These are phyloP conservation scores for Myotis myotis DNA, from an alignment of 2,797 vertebrate genomes.

Conservation along the genomic window DNA sequence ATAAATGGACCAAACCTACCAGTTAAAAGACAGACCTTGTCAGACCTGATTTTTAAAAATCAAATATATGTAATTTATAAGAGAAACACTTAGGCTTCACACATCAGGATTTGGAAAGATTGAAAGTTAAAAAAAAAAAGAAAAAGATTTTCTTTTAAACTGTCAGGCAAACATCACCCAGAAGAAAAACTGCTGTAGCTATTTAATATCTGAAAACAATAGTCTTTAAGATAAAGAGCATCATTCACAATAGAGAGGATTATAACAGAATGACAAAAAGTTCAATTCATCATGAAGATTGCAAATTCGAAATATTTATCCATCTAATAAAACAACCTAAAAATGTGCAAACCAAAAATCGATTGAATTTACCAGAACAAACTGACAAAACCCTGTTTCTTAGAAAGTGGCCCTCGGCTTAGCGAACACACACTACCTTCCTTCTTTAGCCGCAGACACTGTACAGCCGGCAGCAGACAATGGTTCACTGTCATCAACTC, in stretches of 20 bases:
- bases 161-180: neutral
- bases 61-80: neutral
- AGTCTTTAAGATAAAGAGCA: neutral
- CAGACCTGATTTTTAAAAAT: neutral
- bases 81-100: neutral
- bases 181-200: neutral
- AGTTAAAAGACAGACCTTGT: neutral
- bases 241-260: neutral
- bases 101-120: neutral
- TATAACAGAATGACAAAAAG: neutral
- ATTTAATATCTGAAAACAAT: neutral
- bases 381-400: neutral
- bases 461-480: accelerated
- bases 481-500: too few species aligned
- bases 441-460: neutral
- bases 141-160: neutral
- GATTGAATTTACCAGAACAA: neutral
- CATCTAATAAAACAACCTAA: neutral
- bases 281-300: neutral
- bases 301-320: neutral
- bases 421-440: neutral
- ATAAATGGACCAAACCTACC: neutral
- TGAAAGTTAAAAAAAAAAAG: neutral
- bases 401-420: neutral
- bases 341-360: neutral